Percentiles rank a stretch among this genome's conserved stretches.
Conservation (phyloP, 2,797 vertebrate species). For the Brotula barbata region DNA sequence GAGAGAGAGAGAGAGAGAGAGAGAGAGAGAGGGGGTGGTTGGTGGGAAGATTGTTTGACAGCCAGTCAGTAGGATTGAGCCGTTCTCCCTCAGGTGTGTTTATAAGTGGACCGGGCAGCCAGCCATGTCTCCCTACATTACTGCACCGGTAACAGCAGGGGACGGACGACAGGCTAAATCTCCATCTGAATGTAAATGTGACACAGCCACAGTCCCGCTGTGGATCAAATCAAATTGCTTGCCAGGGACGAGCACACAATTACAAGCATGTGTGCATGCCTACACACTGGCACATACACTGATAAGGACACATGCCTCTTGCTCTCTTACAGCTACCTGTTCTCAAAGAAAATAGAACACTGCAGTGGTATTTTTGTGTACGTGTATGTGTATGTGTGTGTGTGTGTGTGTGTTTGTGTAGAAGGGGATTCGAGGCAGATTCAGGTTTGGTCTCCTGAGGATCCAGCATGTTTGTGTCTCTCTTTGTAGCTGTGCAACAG, state of each 20-base stretch:
- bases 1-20: slow-evolving; percentile 13
- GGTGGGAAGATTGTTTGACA: slow-evolving; percentile 49
- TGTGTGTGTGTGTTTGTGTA: slow-evolving; percentile 37
- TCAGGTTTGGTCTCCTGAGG: slow-evolving; percentile 77
- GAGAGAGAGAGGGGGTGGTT: not conserved
- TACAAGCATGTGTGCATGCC: slow-evolving; percentile 30
- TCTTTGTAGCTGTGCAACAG: slow-evolving; percentile 66
- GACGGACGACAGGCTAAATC: slow-evolving; percentile 74
- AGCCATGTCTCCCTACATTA: slow-evolving; percentile 77
- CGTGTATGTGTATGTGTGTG: slow-evolving; percentile 3
- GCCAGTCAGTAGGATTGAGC: slow-evolving; percentile 64
- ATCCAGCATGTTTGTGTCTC: slow-evolving; percentile 70
- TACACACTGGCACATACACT: slow-evolving; percentile 43
- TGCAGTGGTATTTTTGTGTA: slow-evolving; percentile 41
- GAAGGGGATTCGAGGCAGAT: slow-evolving; percentile 74
- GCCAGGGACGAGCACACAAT: slow-evolving; percentile 55
- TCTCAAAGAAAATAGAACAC: slow-evolving; percentile 69
- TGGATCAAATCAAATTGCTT: slow-evolving; percentile 72
- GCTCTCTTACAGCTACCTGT: slow-evolving; percentile 49
- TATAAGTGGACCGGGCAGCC: slow-evolving; percentile 75
- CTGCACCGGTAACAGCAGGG: slow-evolving; percentile 75
- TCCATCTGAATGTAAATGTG: slow-evolving; percentile 77
- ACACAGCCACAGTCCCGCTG: slow-evolving; percentile 64
- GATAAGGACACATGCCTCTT: slow-evolving; percentile 21
- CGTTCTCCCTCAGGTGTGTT: slow-evolving; percentile 74